These are phyloP conservation scores for Bathynomus jamesi DNA, from an alignment of 1,140 invertebrate species.

Conservation along the genomic window DNA sequence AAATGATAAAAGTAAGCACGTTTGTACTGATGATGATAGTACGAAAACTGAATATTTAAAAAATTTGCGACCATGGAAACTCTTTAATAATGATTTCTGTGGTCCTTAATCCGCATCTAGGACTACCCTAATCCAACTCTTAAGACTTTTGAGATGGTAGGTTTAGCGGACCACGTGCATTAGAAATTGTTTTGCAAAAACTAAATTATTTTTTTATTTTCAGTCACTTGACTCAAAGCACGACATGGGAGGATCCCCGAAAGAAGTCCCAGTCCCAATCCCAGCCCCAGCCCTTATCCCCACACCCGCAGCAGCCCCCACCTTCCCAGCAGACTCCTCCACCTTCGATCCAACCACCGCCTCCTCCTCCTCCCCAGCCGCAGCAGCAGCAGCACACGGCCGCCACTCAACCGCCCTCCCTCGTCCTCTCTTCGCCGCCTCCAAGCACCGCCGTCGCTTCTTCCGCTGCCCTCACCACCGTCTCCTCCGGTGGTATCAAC, in stretches of 20 bases:
- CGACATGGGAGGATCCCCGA: constrained; percentile 92
- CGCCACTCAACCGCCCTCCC: constrained; percentile 10
- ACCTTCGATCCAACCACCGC: constrained; percentile 2
- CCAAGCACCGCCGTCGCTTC: constrained; percentile 2
- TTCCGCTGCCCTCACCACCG: constrained; percentile 2
- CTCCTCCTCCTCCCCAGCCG: neutral
- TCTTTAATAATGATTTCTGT: too few relatives aligned
- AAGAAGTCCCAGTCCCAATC: constrained; percentile 50
- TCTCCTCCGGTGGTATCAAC: constrained; percentile 5
- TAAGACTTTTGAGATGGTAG: too few relatives aligned
- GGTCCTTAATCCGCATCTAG: too few relatives aligned
- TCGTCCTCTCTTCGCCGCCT: neutral
- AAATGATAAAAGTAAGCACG: too few relatives aligned
- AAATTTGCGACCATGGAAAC: too few relatives aligned
- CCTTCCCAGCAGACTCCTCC: constrained; percentile 20
- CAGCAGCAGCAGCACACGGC: too few relatives aligned
- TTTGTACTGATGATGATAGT: too few relatives aligned
- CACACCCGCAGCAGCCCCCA: constrained; percentile 16
- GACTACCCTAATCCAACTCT: too few relatives aligned
- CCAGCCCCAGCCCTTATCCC: constrained; percentile 11
- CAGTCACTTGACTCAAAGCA: constrained; percentile 87
- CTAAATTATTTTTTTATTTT: constrained; percentile 46
- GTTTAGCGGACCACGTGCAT: too few relatives aligned
- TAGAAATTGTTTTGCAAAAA: neutral
- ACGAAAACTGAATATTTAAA: too few relatives aligned